Conservation (phyloP, 30 jellyfish, hydroid and myxozoan species). For the Pelagia noctiluca region DNA sequence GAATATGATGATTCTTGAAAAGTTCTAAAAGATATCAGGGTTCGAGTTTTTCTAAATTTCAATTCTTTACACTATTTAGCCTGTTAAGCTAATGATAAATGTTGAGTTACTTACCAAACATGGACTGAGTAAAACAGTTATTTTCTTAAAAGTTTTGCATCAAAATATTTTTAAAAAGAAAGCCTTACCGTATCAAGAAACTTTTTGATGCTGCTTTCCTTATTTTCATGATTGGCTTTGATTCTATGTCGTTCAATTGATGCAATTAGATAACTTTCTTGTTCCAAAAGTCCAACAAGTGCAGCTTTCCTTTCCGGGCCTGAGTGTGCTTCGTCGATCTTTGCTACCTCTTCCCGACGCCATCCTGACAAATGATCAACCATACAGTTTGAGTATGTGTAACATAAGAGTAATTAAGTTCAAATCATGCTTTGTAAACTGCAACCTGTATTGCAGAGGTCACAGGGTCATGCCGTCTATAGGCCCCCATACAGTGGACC, state of each 20-base stretch:
- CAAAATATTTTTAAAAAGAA: background rate
- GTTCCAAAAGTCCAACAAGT: conserved; percentile 82
- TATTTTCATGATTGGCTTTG: conserved; percentile 81
- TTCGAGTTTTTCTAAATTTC: too few relatives aligned
- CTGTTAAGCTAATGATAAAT: too few relatives aligned
- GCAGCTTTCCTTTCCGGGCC: conserved; percentile 98
- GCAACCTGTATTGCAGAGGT: too few relatives aligned
- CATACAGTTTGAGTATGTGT: background rate
- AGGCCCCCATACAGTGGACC: too few relatives aligned
- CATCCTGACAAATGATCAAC: conserved; percentile 55
- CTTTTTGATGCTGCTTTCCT: conserved; percentile 44
- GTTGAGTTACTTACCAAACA: too few relatives aligned
- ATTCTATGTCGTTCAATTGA: conserved; percentile 89
- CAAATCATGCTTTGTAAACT: too few relatives aligned
- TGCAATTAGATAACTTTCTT: conserved; percentile 88
- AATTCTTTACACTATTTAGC: too few relatives aligned
- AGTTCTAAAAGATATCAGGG: too few relatives aligned
- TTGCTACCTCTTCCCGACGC: conserved; percentile 93
- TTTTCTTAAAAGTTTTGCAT: background rate
- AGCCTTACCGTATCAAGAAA: conserved; percentile 80
- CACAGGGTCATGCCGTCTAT: too few relatives aligned
- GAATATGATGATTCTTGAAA: too few relatives aligned
- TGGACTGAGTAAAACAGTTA: background rate
- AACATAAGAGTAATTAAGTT: too few relatives aligned
- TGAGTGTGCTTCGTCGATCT: conserved; percentile 73